Evolutionary conservation across 2,888 invertebrate genomes (phyloP), one percentile per base, ranked within the genome.

Genomic region (Polietes domitor): DNA sequence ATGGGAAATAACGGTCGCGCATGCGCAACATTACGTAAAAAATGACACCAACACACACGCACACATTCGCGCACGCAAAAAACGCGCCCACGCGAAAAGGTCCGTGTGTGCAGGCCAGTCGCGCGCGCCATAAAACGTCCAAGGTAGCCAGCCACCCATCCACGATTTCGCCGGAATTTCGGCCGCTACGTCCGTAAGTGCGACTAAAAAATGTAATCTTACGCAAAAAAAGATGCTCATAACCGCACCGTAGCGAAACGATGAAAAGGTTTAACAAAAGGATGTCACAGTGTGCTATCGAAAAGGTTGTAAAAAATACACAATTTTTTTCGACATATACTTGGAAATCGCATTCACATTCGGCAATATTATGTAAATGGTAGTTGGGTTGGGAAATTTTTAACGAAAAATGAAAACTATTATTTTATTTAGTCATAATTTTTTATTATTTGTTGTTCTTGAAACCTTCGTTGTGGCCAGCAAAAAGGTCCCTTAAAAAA

Each of bases 381-480:
- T 12, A 47, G 43, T 43, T 89, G 89, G 89, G 87, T 37, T 89
- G 89, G 89, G 68, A 43, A 68, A 24, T 89, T 89, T 89, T 88
- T 86, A 88, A 87, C 87, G 86, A 89, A 89, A 89, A 89, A 90
- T 90, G 89, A n/a, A n/a, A 7, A 88, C 89, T 88, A 87, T 87
- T 63, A 26, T 74, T 68, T 47, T 68, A 68, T 68, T 68, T 68
- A 24, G 19, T 68, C 7, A 4, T 21, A 37, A 68, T 37, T 50
- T 43, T n/a, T 53, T 53, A 37, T 72, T 47, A 55, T 72, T 32
- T 47, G 12, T 26, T 71, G 17, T 9, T 28, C 28, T 26, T 71
- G 50, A n/a, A 70, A 70, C 26, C 47, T 26, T 28, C 47, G 4
- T 41, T 68, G 79, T 17, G 43, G 32, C 74, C 70, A 77, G 74